A percentile compares a stretch with the other conserved stretches of the same genome.
phyloP scores from a whole-genome alignment of 2,113 vertebrate species.

The Lophotis ruficrista region DNA sequence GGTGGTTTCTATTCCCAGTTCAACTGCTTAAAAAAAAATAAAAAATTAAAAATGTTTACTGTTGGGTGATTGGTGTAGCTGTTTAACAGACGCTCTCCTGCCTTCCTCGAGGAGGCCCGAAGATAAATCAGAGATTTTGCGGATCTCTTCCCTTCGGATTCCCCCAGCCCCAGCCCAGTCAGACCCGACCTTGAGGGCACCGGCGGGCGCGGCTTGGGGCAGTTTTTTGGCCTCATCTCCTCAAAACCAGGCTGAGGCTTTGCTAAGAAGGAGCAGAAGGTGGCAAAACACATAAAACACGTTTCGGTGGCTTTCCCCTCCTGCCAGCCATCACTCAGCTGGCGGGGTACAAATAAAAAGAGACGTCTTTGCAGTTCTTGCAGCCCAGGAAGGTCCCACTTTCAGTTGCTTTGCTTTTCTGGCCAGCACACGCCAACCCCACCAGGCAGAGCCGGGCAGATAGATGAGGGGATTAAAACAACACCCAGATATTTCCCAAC shows the following conservation, averaged over 20 bases:
- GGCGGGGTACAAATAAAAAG: constrained; percentile 14
- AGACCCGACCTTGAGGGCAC: too few species aligned
- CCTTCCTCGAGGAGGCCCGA: not conserved
- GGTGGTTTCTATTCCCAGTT: not conserved
- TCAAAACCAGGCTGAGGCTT: not conserved
- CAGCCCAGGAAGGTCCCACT: not conserved
- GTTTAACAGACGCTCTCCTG: not conserved
- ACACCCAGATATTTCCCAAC: constrained; percentile 48
- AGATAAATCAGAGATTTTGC: not conserved
- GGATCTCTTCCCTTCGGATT: not conserved
- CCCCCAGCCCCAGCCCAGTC: not conserved
- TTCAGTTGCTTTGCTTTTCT: not conserved
- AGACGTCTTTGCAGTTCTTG: not conserved
- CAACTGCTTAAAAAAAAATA: not conserved
- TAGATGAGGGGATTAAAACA: constrained; percentile 61
- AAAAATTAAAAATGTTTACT: not conserved
- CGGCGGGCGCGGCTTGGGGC: not conserved
- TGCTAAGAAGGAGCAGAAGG: not conserved
- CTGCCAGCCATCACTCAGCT: not conserved
- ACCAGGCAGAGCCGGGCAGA: constrained; percentile 3
- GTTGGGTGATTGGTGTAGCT: not conserved
- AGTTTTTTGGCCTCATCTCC: not conserved
- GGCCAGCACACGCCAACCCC: not conserved
- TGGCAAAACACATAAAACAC: not conserved
- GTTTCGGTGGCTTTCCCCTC: not conserved